Evolutionary conservation across 2,888 invertebrate genomes (phyloP).

Genomic region (Blastobasis lacticolella): DNA sequence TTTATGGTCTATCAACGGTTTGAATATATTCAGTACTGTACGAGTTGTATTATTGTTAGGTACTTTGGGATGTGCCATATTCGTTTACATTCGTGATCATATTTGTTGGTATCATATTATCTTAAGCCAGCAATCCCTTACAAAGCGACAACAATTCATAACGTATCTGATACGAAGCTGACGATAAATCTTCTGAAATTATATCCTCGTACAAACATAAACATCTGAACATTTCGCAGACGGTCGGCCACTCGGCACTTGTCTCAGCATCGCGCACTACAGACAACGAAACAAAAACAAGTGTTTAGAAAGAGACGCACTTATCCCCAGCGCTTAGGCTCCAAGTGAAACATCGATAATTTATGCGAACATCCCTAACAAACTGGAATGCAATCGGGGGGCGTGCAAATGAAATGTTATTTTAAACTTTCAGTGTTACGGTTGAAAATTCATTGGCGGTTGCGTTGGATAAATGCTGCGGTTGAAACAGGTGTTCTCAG

Average conservation of each 20-base stretch:
- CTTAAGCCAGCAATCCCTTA: too few relatives aligned
- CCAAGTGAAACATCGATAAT: conserved; percentile 69
- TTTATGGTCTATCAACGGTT: too few relatives aligned
- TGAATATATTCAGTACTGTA: too few relatives aligned
- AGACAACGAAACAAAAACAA: conserved; percentile 63
- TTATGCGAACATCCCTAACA: conserved; percentile 71
- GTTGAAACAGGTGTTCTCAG: conserved; percentile 70
- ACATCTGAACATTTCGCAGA: conserved; percentile 34
- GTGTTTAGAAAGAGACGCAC: conserved; percentile 56
- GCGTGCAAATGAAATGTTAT: conserved; percentile 20
- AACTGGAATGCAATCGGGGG: conserved; percentile 49
- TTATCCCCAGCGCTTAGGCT: conserved; percentile 41
- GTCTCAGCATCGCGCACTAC: conserved; percentile 49
- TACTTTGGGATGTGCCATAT: too few relatives aligned
- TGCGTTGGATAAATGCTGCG: conserved; percentile 45
- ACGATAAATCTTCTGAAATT: not conserved
- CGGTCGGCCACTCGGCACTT: conserved; percentile 41
- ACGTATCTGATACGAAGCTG: too few relatives aligned
- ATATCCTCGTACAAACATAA: conserved; percentile 24
- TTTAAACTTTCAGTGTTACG: conserved; percentile 6
- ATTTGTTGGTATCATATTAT: too few relatives aligned
- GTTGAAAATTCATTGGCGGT: conserved; percentile 19
- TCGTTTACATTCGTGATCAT: too few relatives aligned
- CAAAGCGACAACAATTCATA: too few relatives aligned
- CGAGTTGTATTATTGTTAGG: too few relatives aligned